These are phyloP conservation scores for Typhlichthys subterraneus DNA, from an alignment of 2,797 vertebrate species.

Conservation along the genomic window DNA sequence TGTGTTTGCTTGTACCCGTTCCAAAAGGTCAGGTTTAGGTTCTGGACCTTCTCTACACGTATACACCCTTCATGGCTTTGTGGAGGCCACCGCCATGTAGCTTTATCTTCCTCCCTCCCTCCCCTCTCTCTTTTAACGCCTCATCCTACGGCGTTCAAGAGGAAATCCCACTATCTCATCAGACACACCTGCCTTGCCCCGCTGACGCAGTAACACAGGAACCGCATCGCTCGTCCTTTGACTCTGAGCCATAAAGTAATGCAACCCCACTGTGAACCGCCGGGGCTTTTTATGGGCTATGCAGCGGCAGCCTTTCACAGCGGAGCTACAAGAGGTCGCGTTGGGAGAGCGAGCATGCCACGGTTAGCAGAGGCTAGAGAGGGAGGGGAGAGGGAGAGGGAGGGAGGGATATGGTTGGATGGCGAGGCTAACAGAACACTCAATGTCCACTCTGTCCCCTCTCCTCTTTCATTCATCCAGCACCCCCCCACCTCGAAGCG, in stretches of 20 bases:
- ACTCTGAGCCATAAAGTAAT: constrained; percentile 42
- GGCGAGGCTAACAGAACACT: not conserved
- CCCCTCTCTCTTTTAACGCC: constrained; percentile 23
- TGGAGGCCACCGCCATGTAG: no score
- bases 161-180: constrained; percentile 32
- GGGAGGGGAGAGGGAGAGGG: not conserved
- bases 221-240: not conserved
- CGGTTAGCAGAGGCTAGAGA: not conserved
- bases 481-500: not conserved
- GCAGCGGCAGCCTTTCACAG: constrained; percentile 13
- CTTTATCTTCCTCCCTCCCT: constrained; percentile 1
- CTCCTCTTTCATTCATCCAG: constrained; percentile 16
- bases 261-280: constrained; percentile 32
- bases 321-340: constrained; percentile 8
- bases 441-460: constrained; percentile 9
- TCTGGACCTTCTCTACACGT: no score
- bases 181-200: constrained; percentile 33
- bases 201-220: not conserved
- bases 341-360: constrained; percentile 6
- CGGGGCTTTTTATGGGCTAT: constrained; percentile 11
- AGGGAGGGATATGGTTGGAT: not conserved
- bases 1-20: constrained; percentile 11
- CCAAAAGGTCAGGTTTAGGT: no score
- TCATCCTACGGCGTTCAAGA: constrained; percentile 30
- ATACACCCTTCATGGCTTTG: no score